Percentiles rank a stretch among this genome's conserved stretches.
phyloP scores from a whole-genome alignment of 2,113 vertebrate species.

The Naja naja region DNA sequence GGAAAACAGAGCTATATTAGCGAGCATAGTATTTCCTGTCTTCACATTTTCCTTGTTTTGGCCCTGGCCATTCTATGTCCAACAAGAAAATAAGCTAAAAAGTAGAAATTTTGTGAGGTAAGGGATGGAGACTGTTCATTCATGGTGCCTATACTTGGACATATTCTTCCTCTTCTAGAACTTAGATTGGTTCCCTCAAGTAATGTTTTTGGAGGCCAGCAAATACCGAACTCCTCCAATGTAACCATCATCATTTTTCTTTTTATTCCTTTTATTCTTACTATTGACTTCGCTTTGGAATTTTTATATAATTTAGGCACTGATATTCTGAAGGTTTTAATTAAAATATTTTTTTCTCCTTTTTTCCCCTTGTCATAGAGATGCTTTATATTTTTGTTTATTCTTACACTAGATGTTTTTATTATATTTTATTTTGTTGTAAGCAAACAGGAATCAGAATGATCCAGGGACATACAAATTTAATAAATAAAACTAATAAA shows the following conservation, averaged over 20 bases:
- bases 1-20: not conserved
- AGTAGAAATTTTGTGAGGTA: not conserved
- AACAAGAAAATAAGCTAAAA: not conserved
- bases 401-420: not conserved
- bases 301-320: not conserved
- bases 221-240: not conserved
- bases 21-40: not conserved
- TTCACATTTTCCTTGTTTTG: not conserved
- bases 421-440: not conserved
- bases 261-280: not conserved
- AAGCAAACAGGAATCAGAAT: not conserved
- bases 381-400: not conserved
- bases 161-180: not conserved
- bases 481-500: not conserved
- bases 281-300: not conserved
- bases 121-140: not conserved
- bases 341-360: not conserved
- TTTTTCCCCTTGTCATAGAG: not conserved
- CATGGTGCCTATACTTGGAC: not conserved
- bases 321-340: not conserved
- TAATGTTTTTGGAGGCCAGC: not conserved
- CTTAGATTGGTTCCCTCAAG: not conserved
- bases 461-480: not conserved
- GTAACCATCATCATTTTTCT: not conserved
- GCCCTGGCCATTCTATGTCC: not conserved